Evolutionary conservation across 2,113 vertebrate species (phyloP).

Genomic region (Limnothrissa miodon): DNA sequence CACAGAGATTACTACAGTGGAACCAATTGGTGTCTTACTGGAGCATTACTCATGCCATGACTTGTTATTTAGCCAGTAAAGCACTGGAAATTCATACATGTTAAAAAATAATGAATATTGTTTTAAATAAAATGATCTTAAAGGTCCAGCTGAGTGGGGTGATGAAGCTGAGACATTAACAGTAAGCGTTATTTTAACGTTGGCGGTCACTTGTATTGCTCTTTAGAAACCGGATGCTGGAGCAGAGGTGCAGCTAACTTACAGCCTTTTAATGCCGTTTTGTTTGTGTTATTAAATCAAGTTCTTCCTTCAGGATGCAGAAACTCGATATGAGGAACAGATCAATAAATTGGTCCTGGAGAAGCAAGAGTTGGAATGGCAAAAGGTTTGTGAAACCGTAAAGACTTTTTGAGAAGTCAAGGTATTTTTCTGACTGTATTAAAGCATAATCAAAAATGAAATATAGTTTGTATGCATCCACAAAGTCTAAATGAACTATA

Average conservation of each 20-base stretch:
- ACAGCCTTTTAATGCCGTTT: not conserved
- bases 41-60: not conserved
- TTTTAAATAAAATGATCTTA: not conserved
- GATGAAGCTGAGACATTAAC: not conserved
- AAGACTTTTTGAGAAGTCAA: not conserved
- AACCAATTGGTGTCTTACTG: not conserved
- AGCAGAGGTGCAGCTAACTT: not conserved
- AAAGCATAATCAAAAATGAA: not conserved
- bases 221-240: not conserved
- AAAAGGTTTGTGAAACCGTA: slow-evolving; percentile 71
- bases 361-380: slow-evolving; percentile 90
- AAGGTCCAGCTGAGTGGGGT: not conserved
- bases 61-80: not conserved
- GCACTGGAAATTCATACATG: not conserved
- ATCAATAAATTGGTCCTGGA: slow-evolving; percentile 84
- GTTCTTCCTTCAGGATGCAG: slow-evolving; percentile 74
- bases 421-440: not conserved
- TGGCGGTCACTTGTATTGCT: no score
- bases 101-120: no score
- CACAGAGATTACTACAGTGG: not conserved
- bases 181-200: not conserved
- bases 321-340: slow-evolving; percentile 82
- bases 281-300: not conserved
- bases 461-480: not conserved
- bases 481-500: not conserved